Evolutionary conservation across 2,113 vertebrate species (phyloP).

Genomic region (Jacana jacana): DNA sequence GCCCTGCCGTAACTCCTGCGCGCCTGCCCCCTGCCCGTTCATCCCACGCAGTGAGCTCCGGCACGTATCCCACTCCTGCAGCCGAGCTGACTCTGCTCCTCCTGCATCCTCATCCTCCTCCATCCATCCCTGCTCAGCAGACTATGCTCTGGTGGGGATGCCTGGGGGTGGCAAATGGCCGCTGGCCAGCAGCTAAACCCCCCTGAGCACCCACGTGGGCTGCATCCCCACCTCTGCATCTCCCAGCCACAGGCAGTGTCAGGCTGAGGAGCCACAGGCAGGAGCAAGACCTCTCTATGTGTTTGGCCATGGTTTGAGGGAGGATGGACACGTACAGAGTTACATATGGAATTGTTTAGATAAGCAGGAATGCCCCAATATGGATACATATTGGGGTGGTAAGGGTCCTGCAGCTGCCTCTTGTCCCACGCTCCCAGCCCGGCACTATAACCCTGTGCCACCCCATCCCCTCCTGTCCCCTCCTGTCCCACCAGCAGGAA

Average conservation of each 20-base stretch:
- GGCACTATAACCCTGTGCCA: background rate
- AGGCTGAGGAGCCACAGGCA: fast-evolving
- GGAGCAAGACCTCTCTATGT: background rate
- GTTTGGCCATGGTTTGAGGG: background rate
- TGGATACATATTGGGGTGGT: background rate
- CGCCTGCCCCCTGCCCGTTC: background rate
- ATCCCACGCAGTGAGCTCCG: fast-evolving
- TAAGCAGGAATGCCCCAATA: background rate
- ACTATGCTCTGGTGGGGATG: fast-evolving
- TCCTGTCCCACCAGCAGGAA: background rate
- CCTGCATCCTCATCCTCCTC: too few species aligned
- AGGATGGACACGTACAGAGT: background rate
- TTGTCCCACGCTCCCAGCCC: background rate
- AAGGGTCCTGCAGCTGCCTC: background rate
- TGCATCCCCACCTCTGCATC: background rate
- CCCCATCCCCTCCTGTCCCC: background rate
- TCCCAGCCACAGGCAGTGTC: fast-evolving
- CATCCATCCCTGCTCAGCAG: background rate
- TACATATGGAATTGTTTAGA: background rate
- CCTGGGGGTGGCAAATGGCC: background rate
- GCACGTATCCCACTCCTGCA: background rate
- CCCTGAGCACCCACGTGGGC: fast-evolving
- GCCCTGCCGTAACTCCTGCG: fast-evolving
- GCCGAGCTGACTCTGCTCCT: background rate
- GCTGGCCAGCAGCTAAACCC: background rate